These are phyloP conservation scores for Gadopsis marmoratus DNA, from an alignment of 2,797 vertebrate species.

Conservation along the genomic window DNA sequence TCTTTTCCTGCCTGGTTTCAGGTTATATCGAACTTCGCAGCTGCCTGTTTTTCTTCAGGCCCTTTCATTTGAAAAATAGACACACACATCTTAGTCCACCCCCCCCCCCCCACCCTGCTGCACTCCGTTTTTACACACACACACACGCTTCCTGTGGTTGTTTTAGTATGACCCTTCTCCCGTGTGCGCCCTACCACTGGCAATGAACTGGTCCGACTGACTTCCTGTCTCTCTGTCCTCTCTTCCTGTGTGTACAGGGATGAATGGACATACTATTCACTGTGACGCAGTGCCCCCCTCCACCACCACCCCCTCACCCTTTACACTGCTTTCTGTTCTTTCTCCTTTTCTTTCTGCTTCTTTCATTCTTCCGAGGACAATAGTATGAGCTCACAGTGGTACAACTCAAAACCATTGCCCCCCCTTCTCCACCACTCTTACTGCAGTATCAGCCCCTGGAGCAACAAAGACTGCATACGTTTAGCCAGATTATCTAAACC, in stretches of 20 bases:
- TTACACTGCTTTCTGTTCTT: constrained; percentile 71
- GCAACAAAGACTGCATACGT: constrained; percentile 73
- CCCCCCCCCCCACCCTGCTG: constrained; percentile 38
- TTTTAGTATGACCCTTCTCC: constrained; percentile 71
- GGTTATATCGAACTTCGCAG: constrained; percentile 48
- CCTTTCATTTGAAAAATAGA: constrained; percentile 53
- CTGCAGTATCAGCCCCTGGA: constrained; percentile 78
- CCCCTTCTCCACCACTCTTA: constrained; percentile 49
- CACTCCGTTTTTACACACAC: constrained; percentile 32
- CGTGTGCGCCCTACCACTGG: constrained; percentile 67
- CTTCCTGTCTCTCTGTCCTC: constrained; percentile 81
- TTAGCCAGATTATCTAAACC: neutral
- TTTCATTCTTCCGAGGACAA: constrained; percentile 81
- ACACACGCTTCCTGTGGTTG: constrained; percentile 77
- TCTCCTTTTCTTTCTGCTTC: constrained; percentile 66
- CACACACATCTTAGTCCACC: constrained; percentile 37
- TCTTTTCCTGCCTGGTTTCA: constrained; percentile 55
- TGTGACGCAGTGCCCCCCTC: constrained; percentile 70
- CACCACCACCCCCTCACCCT: constrained; percentile 37
- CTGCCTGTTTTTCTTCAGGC: constrained; percentile 69
- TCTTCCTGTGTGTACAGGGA: constrained; percentile 83
- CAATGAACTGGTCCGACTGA: constrained; percentile 66
- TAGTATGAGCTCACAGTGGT: constrained; percentile 81
- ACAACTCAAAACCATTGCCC: constrained; percentile 73
- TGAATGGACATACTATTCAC: constrained; percentile 85